phyloP scores from a whole-genome alignment of 2,888 invertebrate genomes.

The Cremastobaeus sp. region DNA sequence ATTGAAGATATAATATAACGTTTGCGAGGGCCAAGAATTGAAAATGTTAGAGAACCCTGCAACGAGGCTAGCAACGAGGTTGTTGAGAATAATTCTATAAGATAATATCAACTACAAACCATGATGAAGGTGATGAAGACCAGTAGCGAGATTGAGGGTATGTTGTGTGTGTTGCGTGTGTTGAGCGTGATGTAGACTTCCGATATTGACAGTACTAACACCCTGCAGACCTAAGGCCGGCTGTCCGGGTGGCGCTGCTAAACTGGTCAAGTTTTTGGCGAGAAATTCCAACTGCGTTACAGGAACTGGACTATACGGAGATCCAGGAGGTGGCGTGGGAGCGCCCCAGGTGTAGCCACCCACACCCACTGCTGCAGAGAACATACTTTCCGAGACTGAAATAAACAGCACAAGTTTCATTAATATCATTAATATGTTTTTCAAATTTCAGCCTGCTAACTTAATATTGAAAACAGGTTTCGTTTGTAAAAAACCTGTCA shows the following conservation, averaged over 20 bases:
- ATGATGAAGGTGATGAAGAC: conserved; percentile 76
- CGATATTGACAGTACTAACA: conserved; percentile 73
- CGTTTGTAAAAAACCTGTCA: no score
- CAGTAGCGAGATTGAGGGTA: conserved; percentile 72
- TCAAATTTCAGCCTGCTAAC: no score
- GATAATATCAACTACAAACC: conserved; percentile 66
- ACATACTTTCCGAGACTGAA: conserved; percentile 84
- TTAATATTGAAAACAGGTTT: no score
- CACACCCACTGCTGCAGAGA: conserved; percentile 81
- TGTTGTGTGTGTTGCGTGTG: conserved; percentile 72
- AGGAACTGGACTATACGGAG: conserved; percentile 84
- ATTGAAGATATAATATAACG: no score
- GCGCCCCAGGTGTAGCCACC: conserved; percentile 82
- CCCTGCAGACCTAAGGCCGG: conserved; percentile 75
- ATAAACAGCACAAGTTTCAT: conserved; percentile 36
- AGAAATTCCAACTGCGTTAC: conserved; percentile 84
- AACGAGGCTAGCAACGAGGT: no score
- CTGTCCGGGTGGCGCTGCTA: conserved; percentile 71
- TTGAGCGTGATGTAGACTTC: conserved; percentile 73
- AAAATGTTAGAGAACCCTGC: no score
- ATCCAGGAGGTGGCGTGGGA: conserved; percentile 83
- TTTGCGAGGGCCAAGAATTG: no score
- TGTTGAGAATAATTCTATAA: no score
- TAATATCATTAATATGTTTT: no score
- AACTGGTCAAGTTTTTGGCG: conserved; percentile 77